These are phyloP conservation scores for Drosophila borborema DNA, from an alignment of 2,888 invertebrate species.

Conservation along the genomic window DNA sequence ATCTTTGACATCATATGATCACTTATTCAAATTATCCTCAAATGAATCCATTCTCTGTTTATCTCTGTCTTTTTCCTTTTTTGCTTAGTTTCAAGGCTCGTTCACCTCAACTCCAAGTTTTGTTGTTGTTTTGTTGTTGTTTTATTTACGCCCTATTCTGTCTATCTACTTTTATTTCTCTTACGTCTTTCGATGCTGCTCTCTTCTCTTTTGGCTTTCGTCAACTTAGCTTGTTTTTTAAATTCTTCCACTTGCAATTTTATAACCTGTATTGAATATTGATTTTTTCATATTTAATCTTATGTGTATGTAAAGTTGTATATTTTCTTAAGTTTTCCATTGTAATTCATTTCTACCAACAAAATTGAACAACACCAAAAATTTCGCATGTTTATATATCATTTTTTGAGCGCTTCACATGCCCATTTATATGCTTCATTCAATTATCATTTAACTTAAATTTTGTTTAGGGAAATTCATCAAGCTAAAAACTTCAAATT, in stretches of 20 bases:
- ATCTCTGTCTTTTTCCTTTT: neutral
- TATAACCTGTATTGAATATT: constrained; percentile 13
- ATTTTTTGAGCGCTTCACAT: neutral
- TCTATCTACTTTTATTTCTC: neutral
- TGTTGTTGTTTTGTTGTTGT: too few species aligned
- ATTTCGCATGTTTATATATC: neutral
- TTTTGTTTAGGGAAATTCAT: neutral
- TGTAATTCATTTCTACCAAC: neutral
- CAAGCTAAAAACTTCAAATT: neutral
- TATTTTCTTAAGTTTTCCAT: neutral
- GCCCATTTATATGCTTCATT: neutral
- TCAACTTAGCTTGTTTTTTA: neutral
- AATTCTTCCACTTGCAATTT: constrained; percentile 20
- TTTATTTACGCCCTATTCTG: too few species aligned
- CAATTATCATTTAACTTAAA: too few species aligned
- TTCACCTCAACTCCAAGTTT: constrained; percentile 6
- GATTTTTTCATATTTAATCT: neutral
- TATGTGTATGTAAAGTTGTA: neutral
- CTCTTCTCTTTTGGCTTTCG: neutral
- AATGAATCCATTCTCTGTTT: neutral
- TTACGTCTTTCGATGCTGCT: neutral
- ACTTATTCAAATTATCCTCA: too few species aligned
- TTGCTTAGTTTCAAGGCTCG: neutral
- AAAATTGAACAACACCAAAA: constrained; percentile 4
- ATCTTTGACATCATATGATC: too few species aligned